These are phyloP conservation scores for Lindbergichthys nudifrons DNA, from an alignment of 2,797 vertebrate species.

Conservation along the genomic window DNA sequence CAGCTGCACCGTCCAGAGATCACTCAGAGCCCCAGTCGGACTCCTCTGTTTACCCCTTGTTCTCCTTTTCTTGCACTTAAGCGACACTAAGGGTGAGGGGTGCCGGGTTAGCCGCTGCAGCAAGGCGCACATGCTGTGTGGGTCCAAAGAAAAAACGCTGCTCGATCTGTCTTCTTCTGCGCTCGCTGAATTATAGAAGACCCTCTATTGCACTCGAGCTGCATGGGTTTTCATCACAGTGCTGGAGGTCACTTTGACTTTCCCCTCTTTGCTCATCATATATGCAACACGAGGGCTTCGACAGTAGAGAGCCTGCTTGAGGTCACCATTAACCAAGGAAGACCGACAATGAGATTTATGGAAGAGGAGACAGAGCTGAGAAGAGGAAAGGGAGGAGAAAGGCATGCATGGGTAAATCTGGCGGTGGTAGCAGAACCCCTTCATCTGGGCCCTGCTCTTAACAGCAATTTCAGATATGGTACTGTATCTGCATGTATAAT, in stretches of 20 bases:
- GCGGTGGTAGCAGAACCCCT: constrained; percentile 62
- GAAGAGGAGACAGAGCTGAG: constrained; percentile 55
- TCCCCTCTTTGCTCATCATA: constrained; percentile 72
- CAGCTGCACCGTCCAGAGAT: constrained; percentile 42
- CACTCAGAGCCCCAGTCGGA: constrained; percentile 14
- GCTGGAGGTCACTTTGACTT: constrained; percentile 82
- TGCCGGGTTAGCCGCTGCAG: constrained; percentile 34
- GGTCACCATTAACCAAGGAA: constrained; percentile 75
- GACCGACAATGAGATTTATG: constrained; percentile 76
- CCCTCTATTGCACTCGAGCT: constrained; percentile 75
- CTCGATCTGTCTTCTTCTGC: constrained; percentile 68
- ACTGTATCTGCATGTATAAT: constrained; percentile 80
- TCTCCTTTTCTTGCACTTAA: constrained; percentile 57
- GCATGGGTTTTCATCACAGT: constrained; percentile 79
- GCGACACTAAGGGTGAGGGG: constrained; percentile 38
- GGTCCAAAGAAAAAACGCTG: constrained; percentile 48
- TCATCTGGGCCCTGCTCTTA: constrained; percentile 74
- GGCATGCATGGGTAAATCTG: constrained; percentile 67
- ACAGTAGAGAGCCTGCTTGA: constrained; percentile 65
- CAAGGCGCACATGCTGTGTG: constrained; percentile 30
- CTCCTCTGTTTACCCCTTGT: constrained; percentile 48
- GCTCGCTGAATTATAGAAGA: constrained; percentile 81
- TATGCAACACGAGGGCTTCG: constrained; percentile 70
- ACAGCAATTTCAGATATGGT: constrained; percentile 73
- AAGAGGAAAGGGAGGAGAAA: constrained; percentile 59